phyloP scores from a whole-genome alignment of 2,797 vertebrate species.

The Acanthurus leucopareius region DNA sequence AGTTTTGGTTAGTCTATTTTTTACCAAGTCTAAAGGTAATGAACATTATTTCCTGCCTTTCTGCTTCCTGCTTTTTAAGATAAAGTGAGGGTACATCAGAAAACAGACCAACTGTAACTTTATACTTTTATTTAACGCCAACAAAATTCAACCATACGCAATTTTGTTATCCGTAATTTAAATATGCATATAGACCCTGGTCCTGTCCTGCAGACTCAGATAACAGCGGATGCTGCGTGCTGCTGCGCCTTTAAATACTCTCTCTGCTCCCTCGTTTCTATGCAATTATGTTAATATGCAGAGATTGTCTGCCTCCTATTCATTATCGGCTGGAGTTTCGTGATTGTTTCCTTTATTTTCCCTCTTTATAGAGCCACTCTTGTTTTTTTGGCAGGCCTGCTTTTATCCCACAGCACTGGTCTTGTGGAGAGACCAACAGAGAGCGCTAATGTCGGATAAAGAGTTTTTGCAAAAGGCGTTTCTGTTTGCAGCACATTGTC shows the following conservation, averaged over 20 bases:
- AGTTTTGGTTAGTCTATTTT: not conserved
- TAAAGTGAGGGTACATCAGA: too few relatives aligned
- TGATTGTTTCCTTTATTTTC: slow-evolving; percentile 84
- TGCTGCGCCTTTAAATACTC: slow-evolving; percentile 86
- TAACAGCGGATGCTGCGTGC: slow-evolving; percentile 46
- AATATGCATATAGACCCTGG: not conserved
- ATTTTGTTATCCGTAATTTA: not conserved
- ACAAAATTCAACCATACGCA: not conserved
- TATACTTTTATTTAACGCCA: too few relatives aligned
- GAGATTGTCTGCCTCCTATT: slow-evolving; percentile 84
- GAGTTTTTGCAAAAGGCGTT: slow-evolving; percentile 13
- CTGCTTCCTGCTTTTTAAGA: too few relatives aligned
- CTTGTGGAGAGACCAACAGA: not conserved
- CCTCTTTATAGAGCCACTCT: slow-evolving; percentile 54
- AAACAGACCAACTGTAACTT: too few relatives aligned
- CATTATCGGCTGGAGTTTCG: slow-evolving; percentile 83
- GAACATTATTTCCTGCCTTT: too few relatives aligned
- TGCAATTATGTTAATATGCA: slow-evolving; percentile 91
- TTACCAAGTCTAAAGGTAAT: not conserved
- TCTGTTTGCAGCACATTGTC: slow-evolving; percentile 23
- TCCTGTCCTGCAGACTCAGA: not conserved
- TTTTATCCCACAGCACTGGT: slow-evolving; percentile 24
- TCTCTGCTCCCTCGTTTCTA: slow-evolving; percentile 82
- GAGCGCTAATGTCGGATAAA: slow-evolving; percentile 11
- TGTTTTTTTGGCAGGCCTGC: slow-evolving; percentile 8